Conservation (phyloP, 2,113 vertebrate genomes). For the Butastur rufipennis region DNA sequence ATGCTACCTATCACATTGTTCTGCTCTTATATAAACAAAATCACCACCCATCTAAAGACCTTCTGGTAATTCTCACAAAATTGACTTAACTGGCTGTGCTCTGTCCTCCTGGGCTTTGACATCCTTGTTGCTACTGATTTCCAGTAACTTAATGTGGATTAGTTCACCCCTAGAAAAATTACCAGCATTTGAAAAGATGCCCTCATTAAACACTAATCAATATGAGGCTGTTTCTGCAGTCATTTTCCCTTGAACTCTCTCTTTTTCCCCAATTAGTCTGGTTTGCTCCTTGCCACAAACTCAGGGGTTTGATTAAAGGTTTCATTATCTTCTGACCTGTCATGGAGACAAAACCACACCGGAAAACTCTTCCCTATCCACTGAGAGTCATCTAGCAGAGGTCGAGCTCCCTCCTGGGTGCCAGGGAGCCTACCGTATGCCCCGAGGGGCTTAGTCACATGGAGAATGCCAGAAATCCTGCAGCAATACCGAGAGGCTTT, state of each 20-base stretch:
- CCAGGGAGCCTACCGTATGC: not conserved
- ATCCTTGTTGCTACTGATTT: slow-evolving; percentile 1
- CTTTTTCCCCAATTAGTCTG: not conserved
- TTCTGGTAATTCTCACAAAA: not conserved
- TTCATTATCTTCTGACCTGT: not conserved
- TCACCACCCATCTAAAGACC: not conserved
- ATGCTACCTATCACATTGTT: not conserved
- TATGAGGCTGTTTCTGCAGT: slow-evolving; percentile 14
- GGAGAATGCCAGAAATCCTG: not conserved
- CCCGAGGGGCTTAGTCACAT: not conserved
- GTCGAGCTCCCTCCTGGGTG: not conserved
- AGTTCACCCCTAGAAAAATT: slow-evolving; percentile 11
- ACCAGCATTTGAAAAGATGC: not conserved
- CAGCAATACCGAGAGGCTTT: not conserved
- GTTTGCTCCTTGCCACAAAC: not conserved
- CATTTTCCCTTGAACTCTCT: slow-evolving; percentile 23
- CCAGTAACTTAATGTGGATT: slow-evolving; percentile 16
- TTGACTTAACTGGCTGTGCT: not conserved
- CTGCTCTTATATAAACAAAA: not conserved
- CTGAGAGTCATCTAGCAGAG: not conserved
- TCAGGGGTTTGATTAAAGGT: not conserved
- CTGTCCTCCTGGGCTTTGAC: not conserved
- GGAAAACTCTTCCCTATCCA: not conserved
- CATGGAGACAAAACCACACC: not conserved
- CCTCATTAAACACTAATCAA: slow-evolving; percentile 35